Evolutionary conservation across 2,888 invertebrate species (phyloP), one percentile per base, ranked within the genome.

Genomic region (Hypomecis atomaria): DNA sequence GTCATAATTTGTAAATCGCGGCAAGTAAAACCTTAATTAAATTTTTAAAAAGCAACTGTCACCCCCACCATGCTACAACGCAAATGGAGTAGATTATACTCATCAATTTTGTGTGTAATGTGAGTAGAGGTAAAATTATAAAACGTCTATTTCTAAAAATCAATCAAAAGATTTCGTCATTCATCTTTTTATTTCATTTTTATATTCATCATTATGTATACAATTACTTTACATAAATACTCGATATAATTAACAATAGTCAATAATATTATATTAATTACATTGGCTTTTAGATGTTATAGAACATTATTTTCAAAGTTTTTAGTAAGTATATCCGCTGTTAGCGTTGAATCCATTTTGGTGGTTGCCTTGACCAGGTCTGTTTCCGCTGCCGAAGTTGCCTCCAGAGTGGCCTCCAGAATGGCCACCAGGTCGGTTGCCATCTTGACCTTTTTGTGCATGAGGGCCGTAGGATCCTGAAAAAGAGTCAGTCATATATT

Each of bases 391-490:
- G 42, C 58, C 55, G 5, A 45, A 45, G 37, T 50, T 43, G 13
- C 62, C 52, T 23, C 43, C 54, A 9, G 36, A 43, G 0, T 42
- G 45, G 42, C 58, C 49, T 42, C 58, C 59, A 44, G 48, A 23
- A n/a, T 53, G 53, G 6, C 47, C 3, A 34, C 66, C 66, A 7
- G 23, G 52, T 2, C 73, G 65, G 5, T 79, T 77, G 0, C 78
- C 78, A 40, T 79, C 78, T 0, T 69, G 65, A 6, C 64, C 73
- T 0, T 71, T 62, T 11, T 84, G 73, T 7, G 73, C 73, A 10
- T 80, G 78, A 1, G 87, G 79, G 11, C 73, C 79, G 63, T 88
- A 88, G 72, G 82, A 61, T 54, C 88, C 88, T 88, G 67, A 1
- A 69, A 71, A 9, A 38, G 45, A 34, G 54, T 38, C 8, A 23